Base-by-base conservation (phyloP, 2,797 vertebrate species). In the Xenopus petersii region DNA sequence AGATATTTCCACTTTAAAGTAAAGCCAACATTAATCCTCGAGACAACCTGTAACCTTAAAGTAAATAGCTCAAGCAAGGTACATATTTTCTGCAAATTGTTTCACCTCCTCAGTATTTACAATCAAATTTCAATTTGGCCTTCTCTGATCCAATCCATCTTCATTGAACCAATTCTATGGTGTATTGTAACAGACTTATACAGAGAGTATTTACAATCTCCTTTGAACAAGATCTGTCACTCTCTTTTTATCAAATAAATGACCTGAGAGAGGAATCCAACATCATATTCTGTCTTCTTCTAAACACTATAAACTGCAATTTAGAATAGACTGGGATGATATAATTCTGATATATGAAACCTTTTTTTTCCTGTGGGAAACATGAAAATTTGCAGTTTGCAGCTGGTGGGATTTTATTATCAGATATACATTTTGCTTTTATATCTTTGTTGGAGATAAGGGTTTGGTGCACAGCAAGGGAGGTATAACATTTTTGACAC, bases 21-120 rank as follows among this genome's bases (percentile, higher is more conserved):
- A 16, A 12, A 16, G 48, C 48, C 16, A 24, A 10, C 46, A 1
- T 48, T 61, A 51, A 12, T 75, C 48, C 79, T 77, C 71, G 46
- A 77, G 13, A 54, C 17, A 65, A 17, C 11, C 64, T 75, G 70
- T 63, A 81, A 63, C 48, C n/a, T 79, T 75, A 69, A 33, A 3
- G 26, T 16, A 75, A 82, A 79, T 71, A 63, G 68, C 17, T 49
- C 80, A 80, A 81, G 70, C 33, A 79, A 66, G 33, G 26, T 55
- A 77, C 49, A 64, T 26, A 79, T 81, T 84, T 80, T 71, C 79
- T 78, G 16, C 9, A 80, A 77, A 75, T 82, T 78, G 75, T 80
- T 81, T 75, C 75, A 78, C 49, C 82, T 68, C 63, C 62, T 79
- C 67, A 73, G 6, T 56, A 71, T 81, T 82, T 81, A 75, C 74